A percentile compares a stretch with the other conserved stretches of the same genome.
These are phyloP conservation scores for Eupleurogrammus muticus DNA, from an alignment of 2,797 vertebrate genomes.

Conservation along the genomic window DNA sequence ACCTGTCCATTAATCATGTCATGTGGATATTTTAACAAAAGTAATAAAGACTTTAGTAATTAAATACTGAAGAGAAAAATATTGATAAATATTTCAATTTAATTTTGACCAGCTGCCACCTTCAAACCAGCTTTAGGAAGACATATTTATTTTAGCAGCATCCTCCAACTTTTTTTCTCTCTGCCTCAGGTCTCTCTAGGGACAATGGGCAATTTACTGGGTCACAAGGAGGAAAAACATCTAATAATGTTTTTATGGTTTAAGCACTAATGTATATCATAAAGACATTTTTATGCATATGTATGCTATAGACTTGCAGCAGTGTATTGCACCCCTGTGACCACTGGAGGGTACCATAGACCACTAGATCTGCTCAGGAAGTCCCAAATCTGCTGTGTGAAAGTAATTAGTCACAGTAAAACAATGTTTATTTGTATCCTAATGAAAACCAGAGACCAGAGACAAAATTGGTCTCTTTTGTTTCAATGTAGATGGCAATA, in stretches of 20 bases:
- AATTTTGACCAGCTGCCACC: background rate
- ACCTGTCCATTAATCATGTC: background rate
- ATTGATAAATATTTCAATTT: background rate
- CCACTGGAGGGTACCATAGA: slow-evolving; percentile 67
- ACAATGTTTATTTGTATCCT: slow-evolving; percentile 33
- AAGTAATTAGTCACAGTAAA: slow-evolving; percentile 18
- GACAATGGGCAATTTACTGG: no score
- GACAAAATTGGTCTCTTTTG: slow-evolving; percentile 7
- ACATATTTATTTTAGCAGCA: background rate
- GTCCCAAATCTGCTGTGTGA: slow-evolving; percentile 19
- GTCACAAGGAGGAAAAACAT: background rate
- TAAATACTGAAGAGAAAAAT: background rate
- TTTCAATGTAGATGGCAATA: slow-evolving; percentile 59
- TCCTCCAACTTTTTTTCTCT: background rate
- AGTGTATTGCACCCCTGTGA: background rate
- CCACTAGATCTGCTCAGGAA: slow-evolving; percentile 18
- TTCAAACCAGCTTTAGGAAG: background rate
- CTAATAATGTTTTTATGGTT: background rate
- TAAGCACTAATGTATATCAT: background rate
- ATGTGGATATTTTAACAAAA: background rate
- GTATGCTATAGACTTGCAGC: background rate
- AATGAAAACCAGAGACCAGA: slow-evolving; percentile 53
- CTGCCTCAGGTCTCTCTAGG: no score
- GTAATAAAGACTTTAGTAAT: background rate
- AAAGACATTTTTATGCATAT: background rate